Conservation (phyloP, 2,113 vertebrate genomes). For the Heterotilapia buettikoferi region DNA sequence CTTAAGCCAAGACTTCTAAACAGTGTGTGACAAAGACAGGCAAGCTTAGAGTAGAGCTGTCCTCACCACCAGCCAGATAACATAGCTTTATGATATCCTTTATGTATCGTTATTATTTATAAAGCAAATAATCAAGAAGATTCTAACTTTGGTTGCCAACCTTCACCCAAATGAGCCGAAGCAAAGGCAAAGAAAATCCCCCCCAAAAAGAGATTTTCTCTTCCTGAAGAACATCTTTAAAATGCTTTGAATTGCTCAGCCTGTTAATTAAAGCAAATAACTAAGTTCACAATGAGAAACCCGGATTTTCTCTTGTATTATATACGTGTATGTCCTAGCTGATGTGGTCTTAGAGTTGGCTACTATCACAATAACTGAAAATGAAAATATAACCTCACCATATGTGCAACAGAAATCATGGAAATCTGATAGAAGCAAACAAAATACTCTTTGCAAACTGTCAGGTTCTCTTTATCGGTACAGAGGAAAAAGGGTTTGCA, state of each 20-base stretch:
- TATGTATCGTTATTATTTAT: neutral
- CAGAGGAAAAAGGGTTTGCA: neutral
- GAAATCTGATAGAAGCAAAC: neutral
- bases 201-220: neutral
- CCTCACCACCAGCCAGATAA: neutral
- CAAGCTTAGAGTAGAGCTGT: neutral
- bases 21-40: neutral
- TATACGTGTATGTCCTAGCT: neutral
- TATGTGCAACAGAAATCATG: neutral
- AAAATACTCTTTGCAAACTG: neutral
- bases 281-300: neutral
- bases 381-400: neutral
- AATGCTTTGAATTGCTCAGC: neutral
- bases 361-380: neutral
- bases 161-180: neutral
- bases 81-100: neutral
- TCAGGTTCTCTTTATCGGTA: neutral
- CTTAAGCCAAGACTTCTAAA: conserved; percentile 2
- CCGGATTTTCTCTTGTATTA: neutral
- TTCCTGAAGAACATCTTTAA: neutral
- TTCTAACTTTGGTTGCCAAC: neutral
- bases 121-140: neutral
- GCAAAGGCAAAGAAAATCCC: neutral
- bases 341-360: neutral
- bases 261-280: neutral